Evolutionary conservation across 1,140 invertebrate genomes (phyloP).

Genomic region (Psilanteris sp.): DNA sequence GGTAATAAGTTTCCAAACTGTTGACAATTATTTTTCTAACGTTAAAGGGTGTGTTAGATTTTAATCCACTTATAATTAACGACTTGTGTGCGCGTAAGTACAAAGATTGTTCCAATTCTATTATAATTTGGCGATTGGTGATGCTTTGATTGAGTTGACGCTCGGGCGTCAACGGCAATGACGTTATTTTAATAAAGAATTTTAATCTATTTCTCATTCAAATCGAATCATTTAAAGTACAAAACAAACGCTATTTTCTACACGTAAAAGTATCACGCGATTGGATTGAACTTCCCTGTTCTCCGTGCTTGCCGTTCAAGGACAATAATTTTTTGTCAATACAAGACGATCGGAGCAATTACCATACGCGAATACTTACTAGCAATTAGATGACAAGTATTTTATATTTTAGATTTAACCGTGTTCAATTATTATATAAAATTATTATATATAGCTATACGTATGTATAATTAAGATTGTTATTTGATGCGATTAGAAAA

Average conservation of each 20-base stretch:
- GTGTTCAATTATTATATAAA: slow-evolving; percentile 52
- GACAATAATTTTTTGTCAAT: slow-evolving; percentile 57
- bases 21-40: too few species aligned
- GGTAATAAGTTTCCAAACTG: too few species aligned
- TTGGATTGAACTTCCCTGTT: slow-evolving; percentile 26
- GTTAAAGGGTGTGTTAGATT: too few species aligned
- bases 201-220: not conserved
- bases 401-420: slow-evolving; percentile 61
- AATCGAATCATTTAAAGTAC: slow-evolving; percentile 9
- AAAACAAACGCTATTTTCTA: slow-evolving; percentile 16
- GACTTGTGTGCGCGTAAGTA: too few species aligned
- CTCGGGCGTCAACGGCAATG: too few species aligned
- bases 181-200: slow-evolving; percentile 4
- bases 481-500: slow-evolving; percentile 37
- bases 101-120: too few species aligned
- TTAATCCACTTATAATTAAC: too few species aligned
- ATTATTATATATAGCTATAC: slow-evolving; percentile 20
- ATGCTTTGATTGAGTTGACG: too few species aligned
- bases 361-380: slow-evolving; percentile 58
- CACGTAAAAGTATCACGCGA: slow-evolving; percentile 25
- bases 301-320: slow-evolving; percentile 41
- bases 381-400: slow-evolving; percentile 56
- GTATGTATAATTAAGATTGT: slow-evolving; percentile 46
- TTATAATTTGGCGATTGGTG: too few species aligned
- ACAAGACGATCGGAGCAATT: slow-evolving; percentile 41